Evolutionary conservation across 1,140 invertebrate species (phyloP).

Genomic region (Ridgeia piscesae): DNA sequence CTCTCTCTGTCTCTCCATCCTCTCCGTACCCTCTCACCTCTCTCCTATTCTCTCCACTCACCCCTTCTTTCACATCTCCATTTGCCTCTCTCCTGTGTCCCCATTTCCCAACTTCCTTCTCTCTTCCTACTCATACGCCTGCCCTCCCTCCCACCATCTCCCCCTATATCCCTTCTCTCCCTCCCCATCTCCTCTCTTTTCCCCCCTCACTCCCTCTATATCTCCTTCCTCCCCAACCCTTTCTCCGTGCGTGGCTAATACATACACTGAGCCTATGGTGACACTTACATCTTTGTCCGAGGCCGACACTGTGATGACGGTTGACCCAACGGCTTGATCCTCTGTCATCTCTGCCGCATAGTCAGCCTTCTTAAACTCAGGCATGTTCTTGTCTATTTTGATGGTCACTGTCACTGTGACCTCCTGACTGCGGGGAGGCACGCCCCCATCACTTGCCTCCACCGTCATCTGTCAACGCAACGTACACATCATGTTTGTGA

Average conservation of each 20-base stretch:
- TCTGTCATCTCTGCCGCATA: slow-evolving; percentile 12
- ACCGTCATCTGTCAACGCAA: slow-evolving; percentile 35
- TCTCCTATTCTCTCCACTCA: no score
- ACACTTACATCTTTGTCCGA: slow-evolving; percentile 22
- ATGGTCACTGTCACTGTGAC: slow-evolving; percentile 39
- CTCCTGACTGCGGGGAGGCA: slow-evolving; percentile 27
- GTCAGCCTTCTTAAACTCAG: background rate
- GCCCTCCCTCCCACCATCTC: no score
- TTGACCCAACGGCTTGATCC: background rate
- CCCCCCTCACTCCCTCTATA: no score
- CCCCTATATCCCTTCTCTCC: no score
- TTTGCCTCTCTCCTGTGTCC: no score
- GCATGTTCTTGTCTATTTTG: background rate
- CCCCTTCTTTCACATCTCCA: no score
- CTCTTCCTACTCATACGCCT: no score
- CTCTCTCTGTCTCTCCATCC: background rate
- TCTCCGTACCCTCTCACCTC: no score
- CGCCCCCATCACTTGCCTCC: slow-evolving; percentile 38
- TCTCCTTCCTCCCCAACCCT: no score
- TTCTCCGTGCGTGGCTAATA: background rate
- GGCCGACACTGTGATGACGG: slow-evolving; percentile 14
- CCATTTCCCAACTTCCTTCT: no score
- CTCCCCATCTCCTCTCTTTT: no score
- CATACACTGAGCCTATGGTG: background rate
- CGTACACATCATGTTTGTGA: background rate